Evolutionary conservation across 2,797 vertebrate species (phyloP).

Genomic region (Paramormyrops hopkinsi): DNA sequence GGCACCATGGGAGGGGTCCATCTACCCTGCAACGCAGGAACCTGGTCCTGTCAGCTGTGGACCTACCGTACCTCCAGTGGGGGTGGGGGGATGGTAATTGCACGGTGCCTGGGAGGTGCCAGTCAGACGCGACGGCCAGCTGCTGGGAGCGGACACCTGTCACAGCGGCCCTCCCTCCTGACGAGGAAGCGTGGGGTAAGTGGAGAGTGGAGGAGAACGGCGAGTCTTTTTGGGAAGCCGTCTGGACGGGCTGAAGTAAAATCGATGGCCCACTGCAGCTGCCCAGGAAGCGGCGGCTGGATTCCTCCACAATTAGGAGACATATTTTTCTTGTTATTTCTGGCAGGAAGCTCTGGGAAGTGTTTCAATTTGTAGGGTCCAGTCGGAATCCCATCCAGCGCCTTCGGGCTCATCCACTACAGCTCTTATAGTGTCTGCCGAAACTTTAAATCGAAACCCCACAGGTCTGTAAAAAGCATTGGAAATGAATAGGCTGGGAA

Average conservation of each 20-base stretch:
- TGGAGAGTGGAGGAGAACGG: background rate
- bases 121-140: background rate
- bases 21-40: constrained; percentile 23
- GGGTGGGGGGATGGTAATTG: constrained; percentile 1
- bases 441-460: constrained; percentile 51
- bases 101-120: constrained; percentile 7
- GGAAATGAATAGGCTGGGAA: constrained; percentile 44
- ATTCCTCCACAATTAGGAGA: constrained; percentile 32
- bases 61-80: background rate
- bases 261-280: constrained; percentile 23
- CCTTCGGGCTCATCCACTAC: constrained; percentile 42
- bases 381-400: background rate
- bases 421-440: constrained; percentile 43
- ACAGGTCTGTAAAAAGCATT: constrained; percentile 43
- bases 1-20: constrained; percentile 8
- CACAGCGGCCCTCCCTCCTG: background rate
- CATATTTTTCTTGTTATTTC: constrained; percentile 25
- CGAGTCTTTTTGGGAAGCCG: background rate
- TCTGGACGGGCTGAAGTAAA: constrained; percentile 2
- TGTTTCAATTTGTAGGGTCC: background rate
- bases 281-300: constrained; percentile 38
- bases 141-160: constrained; percentile 6
- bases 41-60: constrained; percentile 29
- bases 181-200: background rate
- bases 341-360: constrained; percentile 16